Evolutionary conservation across 2,888 invertebrate species (phyloP).

Genomic region (Fissipunctia ypsillon): DNA sequence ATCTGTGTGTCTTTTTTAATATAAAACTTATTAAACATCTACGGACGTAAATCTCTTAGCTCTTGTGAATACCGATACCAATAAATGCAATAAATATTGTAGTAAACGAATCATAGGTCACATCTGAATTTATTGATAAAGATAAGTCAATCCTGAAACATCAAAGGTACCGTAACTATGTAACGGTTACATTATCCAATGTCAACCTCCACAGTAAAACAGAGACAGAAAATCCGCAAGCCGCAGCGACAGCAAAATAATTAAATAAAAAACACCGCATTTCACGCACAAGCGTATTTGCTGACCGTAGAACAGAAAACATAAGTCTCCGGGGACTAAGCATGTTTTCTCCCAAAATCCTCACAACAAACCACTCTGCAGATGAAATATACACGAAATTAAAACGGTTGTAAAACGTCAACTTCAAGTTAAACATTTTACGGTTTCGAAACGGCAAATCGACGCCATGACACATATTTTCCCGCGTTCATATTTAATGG

Average conservation of each 20-base stretch:
- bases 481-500: conserved; percentile 85
- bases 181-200: conserved; percentile 28
- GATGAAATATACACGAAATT: conserved; percentile 53
- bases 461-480: conserved; percentile 85
- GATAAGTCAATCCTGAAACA: conserved; percentile 11
- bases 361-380: conserved; percentile 32
- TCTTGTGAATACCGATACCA: background rate
- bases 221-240: conserved; percentile 48
- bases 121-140: background rate
- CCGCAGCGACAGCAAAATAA: conserved; percentile 54
- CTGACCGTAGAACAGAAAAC: conserved; percentile 45
- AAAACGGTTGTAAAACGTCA: conserved; percentile 61
- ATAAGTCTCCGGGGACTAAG: conserved; percentile 25
- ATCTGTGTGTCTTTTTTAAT: conserved; percentile 5
- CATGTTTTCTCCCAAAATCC: conserved; percentile 34
- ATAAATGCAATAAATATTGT: too few relatives aligned
- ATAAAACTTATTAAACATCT: background rate
- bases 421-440: conserved; percentile 68
- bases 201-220: conserved; percentile 19
- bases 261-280: conserved; percentile 63
- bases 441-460: conserved; percentile 72
- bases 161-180: conserved; percentile 1
- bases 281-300: conserved; percentile 50
- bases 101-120: background rate
- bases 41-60: background rate